These are phyloP conservation scores for Oopsacas minuta DNA, from an alignment of 37 sponge, comb jelly and placozoan species.

Conservation along the genomic window DNA sequence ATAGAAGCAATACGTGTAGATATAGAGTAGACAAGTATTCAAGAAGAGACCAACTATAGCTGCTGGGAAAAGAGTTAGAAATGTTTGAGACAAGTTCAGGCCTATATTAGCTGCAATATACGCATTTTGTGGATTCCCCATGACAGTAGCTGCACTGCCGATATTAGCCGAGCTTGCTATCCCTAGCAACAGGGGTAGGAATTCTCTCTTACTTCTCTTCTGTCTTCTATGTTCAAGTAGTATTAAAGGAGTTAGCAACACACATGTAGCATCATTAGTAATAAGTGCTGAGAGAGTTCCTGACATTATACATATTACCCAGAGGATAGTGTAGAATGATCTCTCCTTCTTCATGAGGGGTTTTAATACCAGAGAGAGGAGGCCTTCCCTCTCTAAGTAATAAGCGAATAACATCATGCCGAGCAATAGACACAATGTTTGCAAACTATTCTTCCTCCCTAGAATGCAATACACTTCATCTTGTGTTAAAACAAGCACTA, in stretches of 20 bases:
- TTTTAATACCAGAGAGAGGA: conserved; percentile 33
- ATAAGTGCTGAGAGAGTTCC: conserved; percentile 61
- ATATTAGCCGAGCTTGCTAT: conserved; percentile 79
- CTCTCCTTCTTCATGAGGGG: conserved; percentile 37
- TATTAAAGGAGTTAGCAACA: conserved; percentile 62
- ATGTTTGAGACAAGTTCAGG: conserved; percentile 43
- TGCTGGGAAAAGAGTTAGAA: conserved; percentile 52
- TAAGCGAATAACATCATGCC: conserved; percentile 81
- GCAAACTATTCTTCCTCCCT: conserved; percentile 37
- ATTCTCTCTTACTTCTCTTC: conserved; percentile 35
- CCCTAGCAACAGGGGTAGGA: conserved; percentile 52
- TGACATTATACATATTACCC: conserved; percentile 58
- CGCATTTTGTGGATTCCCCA: conserved; percentile 84
- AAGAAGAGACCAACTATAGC: conserved; percentile 39
- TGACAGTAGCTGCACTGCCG: conserved; percentile 75
- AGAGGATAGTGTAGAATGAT: conserved; percentile 45
- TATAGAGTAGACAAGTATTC: conserved; percentile 34
- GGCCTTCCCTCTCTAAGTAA: conserved; percentile 69
- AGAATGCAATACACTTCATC: conserved; percentile 42
- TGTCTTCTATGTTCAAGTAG: conserved; percentile 42
- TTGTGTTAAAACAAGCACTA: conserved; percentile 45
- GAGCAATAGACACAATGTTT: conserved; percentile 62
- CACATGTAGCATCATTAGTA: conserved; percentile 64
- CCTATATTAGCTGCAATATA: conserved; percentile 63
- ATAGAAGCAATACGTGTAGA: conserved; percentile 23